Evolutionary conservation across 2,797 vertebrate genomes (phyloP).

Genomic region (Macropodus opercularis): DNA sequence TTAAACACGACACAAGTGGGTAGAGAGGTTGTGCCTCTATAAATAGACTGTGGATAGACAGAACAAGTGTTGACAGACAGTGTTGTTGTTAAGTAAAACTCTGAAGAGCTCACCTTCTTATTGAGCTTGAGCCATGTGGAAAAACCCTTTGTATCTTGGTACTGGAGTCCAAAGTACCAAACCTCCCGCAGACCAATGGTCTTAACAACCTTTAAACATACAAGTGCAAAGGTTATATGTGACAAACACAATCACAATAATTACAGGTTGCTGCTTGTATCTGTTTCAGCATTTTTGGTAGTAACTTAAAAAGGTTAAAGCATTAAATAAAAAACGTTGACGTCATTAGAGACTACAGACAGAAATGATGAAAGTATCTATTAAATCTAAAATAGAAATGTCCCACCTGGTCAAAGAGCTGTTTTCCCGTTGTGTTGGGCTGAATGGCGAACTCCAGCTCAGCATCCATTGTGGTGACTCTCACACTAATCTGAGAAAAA

Average conservation of each 20-base stretch:
- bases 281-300: too few relatives aligned
- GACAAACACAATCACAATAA: neutral
- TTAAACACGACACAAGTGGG: slow-evolving; percentile 1
- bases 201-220: slow-evolving; percentile 90
- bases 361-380: neutral
- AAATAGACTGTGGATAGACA: slow-evolving; percentile 17
- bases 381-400: neutral
- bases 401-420: slow-evolving; percentile 97
- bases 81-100: neutral
- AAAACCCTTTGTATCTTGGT: slow-evolving; percentile 98
- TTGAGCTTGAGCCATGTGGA: slow-evolving; percentile 98
- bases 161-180: slow-evolving; percentile 99
- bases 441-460: slow-evolving; percentile 99
- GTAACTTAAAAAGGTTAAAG: too few relatives aligned
- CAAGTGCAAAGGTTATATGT: slow-evolving; percentile 7
- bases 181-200: slow-evolving; percentile 97
- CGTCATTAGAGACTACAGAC: too few relatives aligned
- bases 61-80: neutral
- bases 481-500: slow-evolving; percentile 89
- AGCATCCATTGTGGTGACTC: slow-evolving; percentile 98
- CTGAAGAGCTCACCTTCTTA: slow-evolving; percentile 88
- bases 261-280: too few relatives aligned
- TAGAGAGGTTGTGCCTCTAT: slow-evolving; percentile 8
- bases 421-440: slow-evolving; percentile 97
- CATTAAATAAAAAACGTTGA: too few relatives aligned